Conservation (phyloP, 2,888 invertebrate genomes). For the Neoaliturus tenellus region DNA sequence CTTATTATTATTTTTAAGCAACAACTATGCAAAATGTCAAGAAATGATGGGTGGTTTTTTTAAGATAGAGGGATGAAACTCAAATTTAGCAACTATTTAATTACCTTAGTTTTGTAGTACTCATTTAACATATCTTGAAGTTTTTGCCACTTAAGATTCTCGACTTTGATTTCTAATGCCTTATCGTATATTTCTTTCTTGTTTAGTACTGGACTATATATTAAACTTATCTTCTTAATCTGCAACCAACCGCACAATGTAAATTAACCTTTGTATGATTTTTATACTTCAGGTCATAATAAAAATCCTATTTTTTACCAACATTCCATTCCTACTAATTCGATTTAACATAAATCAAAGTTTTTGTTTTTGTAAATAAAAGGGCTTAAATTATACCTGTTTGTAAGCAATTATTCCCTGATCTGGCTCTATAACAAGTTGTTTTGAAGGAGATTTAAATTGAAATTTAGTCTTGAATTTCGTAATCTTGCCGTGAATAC, state of each 20-base stretch:
- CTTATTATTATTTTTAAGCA: too few species aligned
- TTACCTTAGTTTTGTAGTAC: slow-evolving; percentile 19
- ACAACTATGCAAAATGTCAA: too few species aligned
- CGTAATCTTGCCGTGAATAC: background rate
- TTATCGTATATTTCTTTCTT: background rate
- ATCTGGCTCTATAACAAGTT: background rate
- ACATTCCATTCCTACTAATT: too few species aligned
- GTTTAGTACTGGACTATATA: background rate
- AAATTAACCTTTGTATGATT: background rate
- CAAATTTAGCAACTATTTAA: background rate
- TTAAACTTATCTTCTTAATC: background rate
- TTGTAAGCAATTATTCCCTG: background rate
- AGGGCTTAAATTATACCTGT: background rate
- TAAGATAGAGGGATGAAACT: too few species aligned
- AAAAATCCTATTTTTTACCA: too few species aligned
- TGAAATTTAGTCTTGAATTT: slow-evolving; percentile 2
- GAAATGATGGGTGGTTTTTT: too few species aligned
- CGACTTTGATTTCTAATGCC: slow-evolving; percentile 13
- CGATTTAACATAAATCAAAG: too few species aligned
- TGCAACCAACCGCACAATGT: background rate
- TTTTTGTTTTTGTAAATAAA: too few species aligned
- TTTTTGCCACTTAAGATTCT: slow-evolving; percentile 3
- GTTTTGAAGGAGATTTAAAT: background rate
- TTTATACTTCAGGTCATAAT: background rate
- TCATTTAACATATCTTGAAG: slow-evolving; percentile 18